A percentile compares a stretch with the other conserved stretches of the same genome.
phyloP scores from a whole-genome alignment of 2,888 invertebrate genomes.

The Agonopterix alstromeriana region DNA sequence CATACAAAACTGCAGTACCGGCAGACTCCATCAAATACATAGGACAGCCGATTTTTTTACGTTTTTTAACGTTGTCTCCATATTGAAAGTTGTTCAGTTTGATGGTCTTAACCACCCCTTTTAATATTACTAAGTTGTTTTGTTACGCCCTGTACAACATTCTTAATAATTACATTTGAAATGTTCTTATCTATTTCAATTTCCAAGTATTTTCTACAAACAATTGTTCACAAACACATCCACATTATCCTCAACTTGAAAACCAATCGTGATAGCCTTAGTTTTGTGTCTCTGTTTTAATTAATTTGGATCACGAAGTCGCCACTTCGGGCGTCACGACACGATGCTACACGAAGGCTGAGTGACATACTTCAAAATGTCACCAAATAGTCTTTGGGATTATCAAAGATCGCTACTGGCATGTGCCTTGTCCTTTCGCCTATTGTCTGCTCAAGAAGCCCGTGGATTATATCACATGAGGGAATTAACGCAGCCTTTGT shows the following conservation, averaged over 20 bases:
- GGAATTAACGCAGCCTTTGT: conserved; percentile 22
- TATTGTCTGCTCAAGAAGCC: conserved; percentile 31
- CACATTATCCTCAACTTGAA: conserved; percentile 41
- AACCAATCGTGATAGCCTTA: conserved; percentile 68
- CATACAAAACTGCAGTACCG: too few species aligned
- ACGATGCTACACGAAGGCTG: conserved; percentile 48
- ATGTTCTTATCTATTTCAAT: too few species aligned
- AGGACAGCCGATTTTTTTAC: too few species aligned
- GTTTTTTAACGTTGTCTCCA: too few species aligned
- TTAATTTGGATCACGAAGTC: conserved; percentile 76
- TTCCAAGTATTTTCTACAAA: neutral
- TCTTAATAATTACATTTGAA: too few species aligned
- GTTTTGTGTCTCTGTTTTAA: conserved; percentile 73
- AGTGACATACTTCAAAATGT: conserved; percentile 76
- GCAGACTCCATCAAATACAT: too few species aligned
- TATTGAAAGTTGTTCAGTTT: too few species aligned
- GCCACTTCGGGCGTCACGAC: conserved; percentile 73
- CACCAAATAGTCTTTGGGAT: conserved; percentile 59
- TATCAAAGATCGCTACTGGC: conserved; percentile 51
- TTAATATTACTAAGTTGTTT: too few species aligned
- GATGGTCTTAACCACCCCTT: too few species aligned
- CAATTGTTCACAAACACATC: conserved; percentile 28
- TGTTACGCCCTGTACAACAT: too few species aligned
- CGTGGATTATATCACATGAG: conserved; percentile 27
- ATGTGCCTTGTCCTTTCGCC: conserved; percentile 25